Evolutionary conservation across 2,888 invertebrate genomes (phyloP).

Genomic region (Mesorhabditis spiculigera): DNA sequence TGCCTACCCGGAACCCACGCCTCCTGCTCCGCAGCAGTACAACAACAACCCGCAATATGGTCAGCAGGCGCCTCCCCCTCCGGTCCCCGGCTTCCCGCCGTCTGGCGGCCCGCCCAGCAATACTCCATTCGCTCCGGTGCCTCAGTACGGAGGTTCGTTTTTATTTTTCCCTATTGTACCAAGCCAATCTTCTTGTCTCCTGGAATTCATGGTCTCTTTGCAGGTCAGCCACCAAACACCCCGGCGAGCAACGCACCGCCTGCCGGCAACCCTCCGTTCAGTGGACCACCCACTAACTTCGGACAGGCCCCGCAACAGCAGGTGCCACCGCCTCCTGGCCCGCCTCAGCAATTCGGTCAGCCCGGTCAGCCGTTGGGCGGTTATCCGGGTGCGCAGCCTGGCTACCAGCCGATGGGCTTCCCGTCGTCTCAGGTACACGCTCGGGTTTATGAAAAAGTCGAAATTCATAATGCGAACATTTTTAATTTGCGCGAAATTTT

Average conservation of each 20-base stretch:
- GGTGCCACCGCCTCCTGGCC: constrained; percentile 3
- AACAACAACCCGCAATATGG: not conserved
- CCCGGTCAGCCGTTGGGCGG: not conserved
- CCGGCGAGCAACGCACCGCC: not conserved
- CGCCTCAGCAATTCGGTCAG: not conserved
- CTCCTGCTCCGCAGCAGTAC: not conserved
- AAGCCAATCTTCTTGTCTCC: no score
- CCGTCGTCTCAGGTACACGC: no score
- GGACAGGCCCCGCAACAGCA: not conserved
- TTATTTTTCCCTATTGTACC: not conserved
- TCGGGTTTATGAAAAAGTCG: no score
- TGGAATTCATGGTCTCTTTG: no score
- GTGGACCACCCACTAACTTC: not conserved
- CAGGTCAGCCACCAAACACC: not conserved
- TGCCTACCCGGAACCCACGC: not conserved
- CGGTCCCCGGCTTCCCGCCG: not conserved
- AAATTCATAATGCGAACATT: no score
- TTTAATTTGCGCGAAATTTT: no score
- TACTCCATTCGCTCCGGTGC: not conserved
- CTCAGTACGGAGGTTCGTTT: constrained; percentile 3
- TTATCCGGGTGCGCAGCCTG: no score
- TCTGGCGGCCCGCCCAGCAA: constrained; percentile 2
- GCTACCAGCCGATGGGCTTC: no score
- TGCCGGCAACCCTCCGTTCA: no score
- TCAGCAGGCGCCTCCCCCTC: not conserved